A percentile compares a stretch with the other conserved stretches of the same genome.
phyloP scores from a whole-genome alignment of 2,888 invertebrate genomes.

The Philaethria dido region DNA sequence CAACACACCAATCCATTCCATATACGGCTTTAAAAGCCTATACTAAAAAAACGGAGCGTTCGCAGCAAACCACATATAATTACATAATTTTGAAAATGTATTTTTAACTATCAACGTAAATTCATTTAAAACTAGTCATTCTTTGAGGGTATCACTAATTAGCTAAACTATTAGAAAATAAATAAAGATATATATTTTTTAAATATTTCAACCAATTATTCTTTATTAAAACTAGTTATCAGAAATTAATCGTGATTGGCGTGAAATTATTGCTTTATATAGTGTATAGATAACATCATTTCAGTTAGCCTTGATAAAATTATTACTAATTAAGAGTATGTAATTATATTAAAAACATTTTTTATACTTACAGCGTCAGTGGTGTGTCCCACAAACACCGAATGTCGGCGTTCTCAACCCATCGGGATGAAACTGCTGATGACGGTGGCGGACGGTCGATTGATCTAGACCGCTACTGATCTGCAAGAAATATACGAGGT shows the following conservation, averaged over 20 bases:
- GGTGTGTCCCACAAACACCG: conserved; percentile 79
- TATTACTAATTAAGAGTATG: neutral
- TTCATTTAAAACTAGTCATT: no score
- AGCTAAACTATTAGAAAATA: no score
- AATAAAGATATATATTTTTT: no score
- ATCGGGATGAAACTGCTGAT: conserved; percentile 72
- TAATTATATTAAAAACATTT: neutral
- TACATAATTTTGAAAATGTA: neutral
- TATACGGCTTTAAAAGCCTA: neutral
- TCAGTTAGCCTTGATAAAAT: neutral
- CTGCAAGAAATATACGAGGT: conserved; percentile 62
- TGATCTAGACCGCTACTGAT: conserved; percentile 75
- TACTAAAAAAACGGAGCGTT: neutral
- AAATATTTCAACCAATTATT: neutral
- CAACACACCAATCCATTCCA: neutral
- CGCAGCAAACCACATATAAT: no score
- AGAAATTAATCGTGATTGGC: neutral
- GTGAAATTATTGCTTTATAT: neutral
- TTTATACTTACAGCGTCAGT: conserved; percentile 76
- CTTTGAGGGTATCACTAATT: no score
- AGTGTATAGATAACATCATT: neutral
- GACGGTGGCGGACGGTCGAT: conserved; percentile 67
- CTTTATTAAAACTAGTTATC: no score
- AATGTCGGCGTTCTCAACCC: conserved; percentile 80
- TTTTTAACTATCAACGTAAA: neutral